Evolutionary conservation across 2,888 invertebrate species (phyloP).

Genomic region (Litoditis marina): DNA sequence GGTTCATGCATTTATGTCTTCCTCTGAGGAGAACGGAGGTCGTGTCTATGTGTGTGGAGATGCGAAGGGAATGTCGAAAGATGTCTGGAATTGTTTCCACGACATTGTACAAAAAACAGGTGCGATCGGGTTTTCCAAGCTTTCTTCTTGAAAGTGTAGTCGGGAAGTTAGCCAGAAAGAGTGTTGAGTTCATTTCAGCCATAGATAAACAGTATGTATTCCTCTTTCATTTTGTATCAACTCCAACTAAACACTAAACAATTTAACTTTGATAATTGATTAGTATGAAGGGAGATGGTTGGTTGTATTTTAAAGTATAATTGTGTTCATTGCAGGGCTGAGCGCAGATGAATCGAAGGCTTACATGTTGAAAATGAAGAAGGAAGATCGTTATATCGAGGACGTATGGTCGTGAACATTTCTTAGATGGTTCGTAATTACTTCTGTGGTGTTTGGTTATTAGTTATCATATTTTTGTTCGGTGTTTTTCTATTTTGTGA

Average conservation of each 20-base stretch:
- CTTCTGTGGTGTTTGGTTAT: neutral
- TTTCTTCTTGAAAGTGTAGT: no score
- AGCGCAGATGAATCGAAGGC: no score
- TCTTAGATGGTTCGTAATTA: neutral
- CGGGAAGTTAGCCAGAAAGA: no score
- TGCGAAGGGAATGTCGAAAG: constrained; percentile 72
- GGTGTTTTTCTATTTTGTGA: no score
- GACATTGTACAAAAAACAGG: constrained; percentile 24
- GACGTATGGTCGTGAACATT: constrained; percentile 63
- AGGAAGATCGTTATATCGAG: constrained; percentile 63
- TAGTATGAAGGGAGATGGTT: constrained; percentile 8
- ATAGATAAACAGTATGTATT: neutral
- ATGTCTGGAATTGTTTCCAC: constrained; percentile 66
- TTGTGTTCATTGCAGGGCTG: no score
- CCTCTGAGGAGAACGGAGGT: no score
- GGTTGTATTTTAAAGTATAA: no score
- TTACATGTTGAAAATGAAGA: constrained; percentile 62
- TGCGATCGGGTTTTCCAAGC: no score
- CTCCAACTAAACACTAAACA: no score
- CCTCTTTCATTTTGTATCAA: no score
- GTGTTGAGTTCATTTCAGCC: no score
- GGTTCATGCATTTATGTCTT: constrained; percentile 2
- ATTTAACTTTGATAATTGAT: no score
- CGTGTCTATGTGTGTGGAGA: constrained; percentile 80
- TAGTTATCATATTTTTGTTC: neutral